A percentile compares a stretch with the other conserved stretches of the same genome.
These are phyloP conservation scores for Drosophila paucipuncta DNA, from an alignment of 2,888 invertebrate species.

Conservation along the genomic window DNA sequence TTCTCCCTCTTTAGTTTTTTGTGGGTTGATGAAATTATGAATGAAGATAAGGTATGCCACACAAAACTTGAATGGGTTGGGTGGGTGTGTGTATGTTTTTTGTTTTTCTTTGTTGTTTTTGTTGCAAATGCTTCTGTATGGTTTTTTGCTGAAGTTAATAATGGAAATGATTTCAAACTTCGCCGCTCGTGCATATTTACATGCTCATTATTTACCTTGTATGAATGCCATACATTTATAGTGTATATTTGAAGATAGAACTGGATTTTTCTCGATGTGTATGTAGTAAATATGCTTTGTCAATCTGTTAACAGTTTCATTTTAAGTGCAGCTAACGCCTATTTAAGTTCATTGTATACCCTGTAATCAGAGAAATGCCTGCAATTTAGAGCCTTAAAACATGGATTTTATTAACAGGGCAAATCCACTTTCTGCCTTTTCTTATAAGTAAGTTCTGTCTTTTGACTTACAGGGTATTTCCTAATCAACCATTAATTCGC, in stretches of 20 bases:
- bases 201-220: neutral
- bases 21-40: conserved; percentile 81
- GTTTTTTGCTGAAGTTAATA: neutral
- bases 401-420: too few species aligned
- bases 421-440: too few species aligned
- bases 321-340: too few species aligned
- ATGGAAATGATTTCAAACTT: neutral
- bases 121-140: conserved; percentile 6
- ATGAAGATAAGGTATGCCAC: conserved; percentile 78
- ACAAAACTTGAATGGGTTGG: conserved; percentile 44
- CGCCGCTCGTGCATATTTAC: neutral
- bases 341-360: too few species aligned
- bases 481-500: fast-evolving
- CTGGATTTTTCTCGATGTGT: neutral
- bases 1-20: conserved; percentile 40
- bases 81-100: conserved; percentile 3
- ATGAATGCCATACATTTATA: neutral
- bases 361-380: too few species aligned
- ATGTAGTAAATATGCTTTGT: too few species aligned
- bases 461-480: neutral
- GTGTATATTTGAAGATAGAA: neutral
- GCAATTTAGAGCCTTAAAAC: too few species aligned
- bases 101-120: conserved; percentile 4
- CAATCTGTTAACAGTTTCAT: too few species aligned
- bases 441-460: neutral